Percentiles rank a stretch among this genome's conserved stretches.
These are phyloP conservation scores for Microcebus griseorufus DNA, from an alignment of 2,113 vertebrate species.

Conservation along the genomic window DNA sequence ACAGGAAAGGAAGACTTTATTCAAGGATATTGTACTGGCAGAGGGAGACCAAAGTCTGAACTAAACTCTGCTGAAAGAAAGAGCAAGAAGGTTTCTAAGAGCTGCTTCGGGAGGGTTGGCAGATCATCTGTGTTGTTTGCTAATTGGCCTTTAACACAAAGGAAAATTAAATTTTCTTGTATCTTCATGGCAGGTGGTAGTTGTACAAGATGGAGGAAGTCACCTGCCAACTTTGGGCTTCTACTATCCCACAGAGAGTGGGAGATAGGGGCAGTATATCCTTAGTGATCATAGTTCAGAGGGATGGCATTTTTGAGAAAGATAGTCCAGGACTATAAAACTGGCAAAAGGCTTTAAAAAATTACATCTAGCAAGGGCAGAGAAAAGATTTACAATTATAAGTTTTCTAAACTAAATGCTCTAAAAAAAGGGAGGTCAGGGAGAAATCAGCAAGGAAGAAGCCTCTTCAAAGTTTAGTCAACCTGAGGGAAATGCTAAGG, in stretches of 20 bases:
- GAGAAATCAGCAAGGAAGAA: not conserved
- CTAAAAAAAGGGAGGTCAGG: not conserved
- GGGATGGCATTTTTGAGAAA: not conserved
- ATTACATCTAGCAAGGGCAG: not conserved
- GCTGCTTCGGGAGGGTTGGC: rapidly evolving
- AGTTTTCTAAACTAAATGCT: not conserved
- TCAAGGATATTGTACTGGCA: not conserved
- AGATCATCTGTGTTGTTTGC: not conserved
- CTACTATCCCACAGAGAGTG: not conserved
- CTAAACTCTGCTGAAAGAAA: not conserved
- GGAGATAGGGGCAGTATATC: not conserved
- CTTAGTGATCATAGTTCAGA: not conserved
- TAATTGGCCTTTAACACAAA: not conserved
- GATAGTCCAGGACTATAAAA: not conserved
- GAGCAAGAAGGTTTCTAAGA: not conserved
- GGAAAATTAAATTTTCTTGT: not conserved
- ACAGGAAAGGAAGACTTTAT: not conserved
- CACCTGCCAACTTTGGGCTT: not conserved
- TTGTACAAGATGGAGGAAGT: not conserved
- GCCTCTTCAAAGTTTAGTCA: not conserved
- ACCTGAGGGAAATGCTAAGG: not conserved
- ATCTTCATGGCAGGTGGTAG: not conserved
- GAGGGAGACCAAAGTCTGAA: not conserved
- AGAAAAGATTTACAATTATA: not conserved
- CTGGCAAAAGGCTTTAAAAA: not conserved